Evolutionary conservation across 2,797 vertebrate species (phyloP), one percentile per base, ranked within the genome.

Genomic region (Neosalanx taihuensis): DNA sequence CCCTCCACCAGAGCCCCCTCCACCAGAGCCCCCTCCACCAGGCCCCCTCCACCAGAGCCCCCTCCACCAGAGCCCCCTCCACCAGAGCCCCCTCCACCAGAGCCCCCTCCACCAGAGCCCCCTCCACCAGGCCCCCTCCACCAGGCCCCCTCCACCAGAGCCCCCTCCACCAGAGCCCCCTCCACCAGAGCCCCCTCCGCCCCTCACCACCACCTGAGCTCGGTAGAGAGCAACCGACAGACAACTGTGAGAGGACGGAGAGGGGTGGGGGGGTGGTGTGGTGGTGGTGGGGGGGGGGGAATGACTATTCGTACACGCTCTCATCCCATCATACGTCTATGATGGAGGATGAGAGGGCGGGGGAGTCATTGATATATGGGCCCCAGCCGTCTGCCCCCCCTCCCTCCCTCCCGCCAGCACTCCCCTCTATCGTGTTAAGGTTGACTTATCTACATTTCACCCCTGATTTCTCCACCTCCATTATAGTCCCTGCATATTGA

Each of bases 401-500:
- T 26, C 35, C 35, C 5, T 7, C 88, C 82, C 78, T 86, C 83
- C 81, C 72, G 87, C 82, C 23, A 26, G 23, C 78, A 86, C 82
- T 81, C 72, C 75, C 84, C 84, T 79, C 51, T 6, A 53, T 53
- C 85, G 76, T 81, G 84, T 87, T 88, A 84, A 87, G 84, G 87
- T 87, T 60, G 84, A 90, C 91, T 90, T 89, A 89, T 92, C 91
- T 92, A 81, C 77, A 85, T 89, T 89, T 80, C 83, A 80, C 76
- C 86, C 72, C 72, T 62, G 78, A 78, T 86, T 84, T 82, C 76
- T 76, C 78, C 84, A 90, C 90, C 90, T 89, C 79, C 63, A 87
- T 88, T 90, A 78, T 90, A 80, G 91, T 91, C 86, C 91, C 89
- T 88, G 84, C 90, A 92, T 93, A 88, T 90, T 91, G 91, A 92